Evolutionary conservation across 2,797 vertebrate genomes (phyloP), one percentile per base, ranked within the genome.

Genomic region (Tangara arthus): DNA sequence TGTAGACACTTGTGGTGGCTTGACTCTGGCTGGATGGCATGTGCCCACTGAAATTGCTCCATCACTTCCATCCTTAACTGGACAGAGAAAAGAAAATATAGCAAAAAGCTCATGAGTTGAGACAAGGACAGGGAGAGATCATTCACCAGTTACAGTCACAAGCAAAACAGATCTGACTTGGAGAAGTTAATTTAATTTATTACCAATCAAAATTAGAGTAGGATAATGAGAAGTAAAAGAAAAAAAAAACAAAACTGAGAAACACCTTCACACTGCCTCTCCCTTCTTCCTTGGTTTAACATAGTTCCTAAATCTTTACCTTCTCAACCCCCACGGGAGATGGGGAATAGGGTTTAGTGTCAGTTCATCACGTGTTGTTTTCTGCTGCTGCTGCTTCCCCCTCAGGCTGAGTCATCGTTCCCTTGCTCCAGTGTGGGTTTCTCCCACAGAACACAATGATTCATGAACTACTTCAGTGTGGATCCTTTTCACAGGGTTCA

Each of bases 321-420:
- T 44, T 8, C 20, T 75, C 12, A 53, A 28, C 2, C 5, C 21
- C 16, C 3, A 4, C 41, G 41, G 12, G 24, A 53, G 18, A 41
- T 15, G 23, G 10, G 8, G 2, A 41, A 32, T 46, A 24, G 5
- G 4, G 4, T 22, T 53, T 49, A 49, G 9, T 3, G 7, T 41
- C 26, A 23, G 22, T 47, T 53, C 12, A 41, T 41, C 6, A 30
- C 0, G 0, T 12, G 10, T 5, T 46, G 5, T 16, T 80, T 41
- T 8, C 53, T 53, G 12, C 17, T 52, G 5, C 49, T 63, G 15
- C 6, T 34, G 52, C 30, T 73, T 41, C 9, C 7, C 20, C 7
- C 11, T 27, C 15, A 41, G 30, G 10, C 10, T 15, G n/a, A 35
- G 5, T 21, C 8, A 4, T 52, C 7, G 1, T 27, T 88, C 7